Percentiles rank a stretch among this genome's conserved stretches.
phyloP scores from a whole-genome alignment of 2,888 invertebrate genomes.

The Phengaris alcon region DNA sequence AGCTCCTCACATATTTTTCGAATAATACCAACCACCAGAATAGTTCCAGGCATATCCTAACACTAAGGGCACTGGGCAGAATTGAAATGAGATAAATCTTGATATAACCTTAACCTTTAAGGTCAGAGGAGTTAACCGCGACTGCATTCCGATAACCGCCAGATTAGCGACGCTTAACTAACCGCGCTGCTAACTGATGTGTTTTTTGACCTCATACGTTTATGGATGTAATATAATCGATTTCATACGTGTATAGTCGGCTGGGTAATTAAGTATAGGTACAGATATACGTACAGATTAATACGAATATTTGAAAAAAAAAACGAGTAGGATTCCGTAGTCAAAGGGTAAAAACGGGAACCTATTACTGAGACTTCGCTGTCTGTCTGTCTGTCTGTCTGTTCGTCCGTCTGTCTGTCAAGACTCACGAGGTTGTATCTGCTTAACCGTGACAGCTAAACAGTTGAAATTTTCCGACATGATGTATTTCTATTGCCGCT shows the following conservation, averaged over 20 bases:
- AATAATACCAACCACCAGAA: neutral
- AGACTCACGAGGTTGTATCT: too few relatives aligned
- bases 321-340: neutral
- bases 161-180: conserved; percentile 43
- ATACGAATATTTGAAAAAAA: neutral
- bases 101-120: conserved; percentile 31
- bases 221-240: conserved; percentile 36
- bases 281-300: too few relatives aligned
- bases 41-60: neutral
- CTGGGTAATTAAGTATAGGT: neutral
- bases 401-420: too few relatives aligned
- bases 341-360: too few relatives aligned
- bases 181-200: conserved; percentile 41
- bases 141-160: conserved; percentile 35
- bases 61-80: neutral
- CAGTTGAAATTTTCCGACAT: too few relatives aligned
- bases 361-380: too few relatives aligned
- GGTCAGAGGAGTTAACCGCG: conserved; percentile 32
- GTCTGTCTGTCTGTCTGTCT: too few relatives aligned
- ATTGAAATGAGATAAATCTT: conserved; percentile 16
- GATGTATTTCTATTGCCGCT: too few relatives aligned
- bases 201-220: conserved; percentile 41
- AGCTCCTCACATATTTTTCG: too few relatives aligned
- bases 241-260: conserved; percentile 31
- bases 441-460: too few relatives aligned